Evolutionary conservation across 2,888 invertebrate species (phyloP), one percentile per base, ranked within the genome.

Genomic region (Pristionchus arcanus): DNA sequence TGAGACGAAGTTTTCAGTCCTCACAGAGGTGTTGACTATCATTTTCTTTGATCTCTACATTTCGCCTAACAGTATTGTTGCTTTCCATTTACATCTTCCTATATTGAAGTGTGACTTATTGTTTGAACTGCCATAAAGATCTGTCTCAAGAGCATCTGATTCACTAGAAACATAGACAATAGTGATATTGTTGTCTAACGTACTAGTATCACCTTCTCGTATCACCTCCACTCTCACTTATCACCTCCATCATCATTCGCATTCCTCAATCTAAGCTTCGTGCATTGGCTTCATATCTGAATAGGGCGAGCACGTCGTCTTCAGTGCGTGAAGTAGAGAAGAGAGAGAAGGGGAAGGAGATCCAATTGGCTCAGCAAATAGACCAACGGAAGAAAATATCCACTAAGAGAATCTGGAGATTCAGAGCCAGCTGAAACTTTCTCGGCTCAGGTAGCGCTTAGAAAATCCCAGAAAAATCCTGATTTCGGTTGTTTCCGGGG

Each of bases 361-460:
- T 74, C 74, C 74, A 74, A 74, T 74, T 74, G 74, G 74, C 34
- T 74, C 74, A 74, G 74, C 74, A 74, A 74, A 74, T 37, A 74
- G 74, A 74, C 31, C 19, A n/a, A 71, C 34, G 74, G 37, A 74
- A 74, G 74, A 74, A 74, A 74, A 74, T 74, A 74, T 74, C 74
- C 68, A 28, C 74, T 9, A 74, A 74, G 74, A 74, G 74, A 74
- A 21, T 74, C 74, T 74, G 74, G 74, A 74, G 74, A 71, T 71
- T 71, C 68, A 71, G 31, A 74, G 31, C 74, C 34, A 74, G 34
- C 16, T 25, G 37, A 21, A 74, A 37, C 74, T 74, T 74, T 74
- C 68, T 13, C 63, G 63, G 21, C 63, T 63, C 25, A 3, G n/a
- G 63, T n/a, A 63, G 63, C n/a, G 63, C 63, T 59, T 25, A 21